A percentile compares a stretch with the other conserved stretches of the same genome.
Evolutionary conservation across 2,797 vertebrate species (phyloP).

Genomic region (Characodon lateralis): DNA sequence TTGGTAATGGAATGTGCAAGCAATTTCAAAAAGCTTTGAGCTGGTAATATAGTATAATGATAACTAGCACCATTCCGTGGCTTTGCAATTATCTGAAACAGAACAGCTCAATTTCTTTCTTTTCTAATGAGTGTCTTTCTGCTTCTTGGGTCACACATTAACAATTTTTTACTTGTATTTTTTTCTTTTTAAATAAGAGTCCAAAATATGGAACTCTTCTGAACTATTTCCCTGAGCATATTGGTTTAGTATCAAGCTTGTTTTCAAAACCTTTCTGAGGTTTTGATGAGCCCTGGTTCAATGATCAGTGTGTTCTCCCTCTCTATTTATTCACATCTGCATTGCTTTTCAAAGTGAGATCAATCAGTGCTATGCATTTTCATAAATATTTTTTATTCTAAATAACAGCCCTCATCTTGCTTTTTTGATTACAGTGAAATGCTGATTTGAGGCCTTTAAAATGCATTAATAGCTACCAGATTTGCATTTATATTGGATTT

Average conservation of each 20-base stretch:
- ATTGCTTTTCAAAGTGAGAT: constrained; percentile 64
- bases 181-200: neutral
- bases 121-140: constrained; percentile 20
- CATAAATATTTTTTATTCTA: constrained; percentile 80
- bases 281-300: constrained; percentile 46
- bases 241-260: constrained; percentile 29
- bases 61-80: constrained; percentile 4
- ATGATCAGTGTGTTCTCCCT: constrained; percentile 34
- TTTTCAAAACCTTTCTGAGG: constrained; percentile 32
- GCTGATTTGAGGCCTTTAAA: constrained; percentile 79
- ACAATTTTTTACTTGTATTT: constrained; percentile 3
- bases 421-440: constrained; percentile 81
- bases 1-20: constrained; percentile 12
- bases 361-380: constrained; percentile 73
- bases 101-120: constrained; percentile 19
- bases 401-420: constrained; percentile 74
- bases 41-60: constrained; percentile 12
- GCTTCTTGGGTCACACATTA: constrained; percentile 1
- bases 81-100: constrained; percentile 28
- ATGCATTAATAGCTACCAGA: constrained; percentile 81
- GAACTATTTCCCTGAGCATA: neutral
- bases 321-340: constrained; percentile 47
- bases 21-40: constrained; percentile 25
- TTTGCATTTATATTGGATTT: constrained; percentile 89
- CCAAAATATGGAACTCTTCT: neutral